These are phyloP conservation scores for Ormyrus labotus DNA, from an alignment of 2,888 invertebrate species.

Conservation along the genomic window DNA sequence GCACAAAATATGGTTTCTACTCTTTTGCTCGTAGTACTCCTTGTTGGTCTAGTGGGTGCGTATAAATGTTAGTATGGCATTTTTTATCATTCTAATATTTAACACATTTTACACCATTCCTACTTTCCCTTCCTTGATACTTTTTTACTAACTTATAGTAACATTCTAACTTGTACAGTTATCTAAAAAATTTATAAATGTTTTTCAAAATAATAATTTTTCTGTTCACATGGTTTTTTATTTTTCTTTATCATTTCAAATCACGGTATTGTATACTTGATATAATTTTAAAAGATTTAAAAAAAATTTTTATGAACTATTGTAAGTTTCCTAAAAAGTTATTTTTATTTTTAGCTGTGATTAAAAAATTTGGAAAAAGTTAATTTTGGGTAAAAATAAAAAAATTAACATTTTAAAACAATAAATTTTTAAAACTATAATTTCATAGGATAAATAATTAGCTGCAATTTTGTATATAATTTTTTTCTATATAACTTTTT, in stretches of 20 bases:
- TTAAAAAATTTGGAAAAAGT: background rate
- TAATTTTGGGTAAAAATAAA: background rate
- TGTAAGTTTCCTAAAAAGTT: too few relatives aligned
- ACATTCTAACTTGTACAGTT: too few relatives aligned
- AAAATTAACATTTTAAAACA: conserved; percentile 3
- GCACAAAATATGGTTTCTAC: conserved; percentile 83
- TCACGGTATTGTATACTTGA: too few relatives aligned
- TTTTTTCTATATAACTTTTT: background rate
- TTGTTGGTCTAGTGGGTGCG: conserved; percentile 79
- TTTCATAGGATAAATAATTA: background rate
- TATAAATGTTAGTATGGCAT: conserved; percentile 66
- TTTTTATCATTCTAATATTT: conserved; percentile 47
- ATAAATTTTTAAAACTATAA: background rate
- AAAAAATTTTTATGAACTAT: too few relatives aligned
- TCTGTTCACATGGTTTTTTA: too few relatives aligned
- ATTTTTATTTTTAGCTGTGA: too few relatives aligned
- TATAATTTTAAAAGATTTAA: too few relatives aligned
- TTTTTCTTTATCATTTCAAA: too few relatives aligned
- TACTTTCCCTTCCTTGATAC: background rate
- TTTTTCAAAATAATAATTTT: too few relatives aligned
- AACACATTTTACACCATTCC: background rate
- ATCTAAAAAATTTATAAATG: too few relatives aligned
- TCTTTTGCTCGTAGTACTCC: conserved; percentile 82
- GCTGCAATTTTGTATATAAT: background rate
- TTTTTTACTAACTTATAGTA: too few relatives aligned